Evolutionary conservation across 2,797 vertebrate genomes (phyloP), one percentile per base, ranked within the genome.

Genomic region (Pipistrellus pygmaeus): DNA sequence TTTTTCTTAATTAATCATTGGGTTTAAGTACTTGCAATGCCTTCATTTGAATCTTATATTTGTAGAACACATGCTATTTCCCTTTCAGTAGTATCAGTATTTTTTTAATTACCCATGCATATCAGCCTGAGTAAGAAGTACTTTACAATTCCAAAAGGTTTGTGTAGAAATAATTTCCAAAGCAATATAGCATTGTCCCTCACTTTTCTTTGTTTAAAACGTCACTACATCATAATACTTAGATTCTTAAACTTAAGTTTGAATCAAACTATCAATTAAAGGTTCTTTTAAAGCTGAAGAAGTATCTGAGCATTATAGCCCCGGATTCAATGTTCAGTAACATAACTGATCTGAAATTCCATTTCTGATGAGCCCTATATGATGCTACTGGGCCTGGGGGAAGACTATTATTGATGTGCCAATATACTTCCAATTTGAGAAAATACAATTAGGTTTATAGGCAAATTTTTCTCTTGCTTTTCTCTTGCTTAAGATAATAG

Each of bases 1-100:
- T 78, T 53, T 20, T 62, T 86, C 81, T 93, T 84, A 77, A 72
- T 72, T 96, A 78, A 88, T 93, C 51, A 48, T 46, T 64, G 21
- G n/a, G 27, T 93, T 83, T 38, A 95, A 91, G 91, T 91, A 55
- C 4, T 38, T 14, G 15, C 5, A 81, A 13, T 81, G 44, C 30
- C 32, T 96, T 93, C n/a, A 93, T 44, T 93, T 85, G 64, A 91
- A 48, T 89, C 68, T 88, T 72, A 0, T n/a, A 60, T 60, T 85
- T 87, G 14, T 85, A 20, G 60, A 60, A 87, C 32, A 78, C 5
- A 41, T 73, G 2, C 32, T 89, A 68, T 88, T 90, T 90, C 57
- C 83, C 30, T 85, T 21, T 83, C 57, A 72, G 9, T 73, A 62
- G 60, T 76, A 20, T 77, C 62, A 71, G 6, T 62, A 5, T 69